Evolutionary conservation across 2,113 vertebrate genomes (phyloP).

Genomic region (Rhineura floridana): DNA sequence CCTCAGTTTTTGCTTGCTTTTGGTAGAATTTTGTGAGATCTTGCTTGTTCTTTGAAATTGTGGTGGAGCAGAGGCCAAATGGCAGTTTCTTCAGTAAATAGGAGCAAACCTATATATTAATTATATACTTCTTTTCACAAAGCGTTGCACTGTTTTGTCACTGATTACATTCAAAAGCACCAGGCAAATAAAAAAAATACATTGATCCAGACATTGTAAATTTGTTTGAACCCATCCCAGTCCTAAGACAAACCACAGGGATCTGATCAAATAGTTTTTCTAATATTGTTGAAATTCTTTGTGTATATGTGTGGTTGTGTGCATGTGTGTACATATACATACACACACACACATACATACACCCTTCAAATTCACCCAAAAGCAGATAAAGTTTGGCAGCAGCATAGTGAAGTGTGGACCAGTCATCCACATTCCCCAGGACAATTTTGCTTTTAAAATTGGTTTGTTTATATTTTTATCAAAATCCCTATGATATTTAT

Average conservation of each 20-base stretch:
- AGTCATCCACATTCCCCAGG: no score
- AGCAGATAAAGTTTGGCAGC: no score
- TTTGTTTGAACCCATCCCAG: neutral
- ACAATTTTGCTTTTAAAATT: no score
- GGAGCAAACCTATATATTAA: neutral
- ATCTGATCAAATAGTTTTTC: neutral
- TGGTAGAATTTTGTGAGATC: neutral
- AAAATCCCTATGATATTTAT: neutral
- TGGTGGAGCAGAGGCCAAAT: neutral
- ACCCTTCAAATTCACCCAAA: no score
- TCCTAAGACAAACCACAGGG: neutral
- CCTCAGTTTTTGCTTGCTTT: neutral
- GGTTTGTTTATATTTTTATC: no score
- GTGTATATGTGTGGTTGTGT: no score
- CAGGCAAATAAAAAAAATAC: neutral
- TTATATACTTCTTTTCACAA: neutral
- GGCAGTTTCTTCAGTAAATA: neutral
- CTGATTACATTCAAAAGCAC: neutral
- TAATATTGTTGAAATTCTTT: no score
- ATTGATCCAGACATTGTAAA: neutral
- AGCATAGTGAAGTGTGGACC: no score
- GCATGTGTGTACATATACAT: no score
- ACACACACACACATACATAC: no score
- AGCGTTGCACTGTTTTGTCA: neutral
- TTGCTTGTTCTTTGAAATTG: neutral